Evolutionary conservation across 2,113 vertebrate species (phyloP).

Genomic region (Brachypodius melanocephalos): DNA sequence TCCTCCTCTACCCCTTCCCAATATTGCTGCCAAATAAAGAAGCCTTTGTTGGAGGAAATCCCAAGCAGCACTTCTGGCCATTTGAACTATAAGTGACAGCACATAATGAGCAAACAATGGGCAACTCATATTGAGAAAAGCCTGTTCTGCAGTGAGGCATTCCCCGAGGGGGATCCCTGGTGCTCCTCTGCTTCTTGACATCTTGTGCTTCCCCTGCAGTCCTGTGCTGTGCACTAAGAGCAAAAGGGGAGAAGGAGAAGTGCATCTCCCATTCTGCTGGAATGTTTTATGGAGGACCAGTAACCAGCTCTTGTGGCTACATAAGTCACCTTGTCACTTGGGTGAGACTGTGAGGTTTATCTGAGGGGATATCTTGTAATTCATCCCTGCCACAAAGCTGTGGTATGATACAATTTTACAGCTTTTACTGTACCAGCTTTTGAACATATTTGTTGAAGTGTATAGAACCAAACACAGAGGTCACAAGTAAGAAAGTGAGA

Average conservation of each 20-base stretch:
- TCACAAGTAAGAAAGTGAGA: neutral
- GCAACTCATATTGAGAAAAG: neutral
- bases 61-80: constrained; percentile 24
- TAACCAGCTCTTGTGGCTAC: neutral
- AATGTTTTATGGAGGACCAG: neutral
- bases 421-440: neutral
- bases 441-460: neutral
- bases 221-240: neutral
- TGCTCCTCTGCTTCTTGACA: neutral
- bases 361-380: neutral
- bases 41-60: constrained; percentile 14
- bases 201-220: neutral
- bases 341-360: neutral
- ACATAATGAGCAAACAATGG: neutral
- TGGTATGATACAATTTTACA: neutral
- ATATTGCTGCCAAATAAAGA: constrained; percentile 33
- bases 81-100: neutral
- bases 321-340: neutral
- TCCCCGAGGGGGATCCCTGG: neutral
- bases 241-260: neutral
- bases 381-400: neutral
- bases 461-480: neutral
- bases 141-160: neutral
- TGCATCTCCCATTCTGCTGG: neutral
- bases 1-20: neutral